phyloP scores from a whole-genome alignment of 2,113 vertebrate species.

The Myrmecobius fasciatus region DNA sequence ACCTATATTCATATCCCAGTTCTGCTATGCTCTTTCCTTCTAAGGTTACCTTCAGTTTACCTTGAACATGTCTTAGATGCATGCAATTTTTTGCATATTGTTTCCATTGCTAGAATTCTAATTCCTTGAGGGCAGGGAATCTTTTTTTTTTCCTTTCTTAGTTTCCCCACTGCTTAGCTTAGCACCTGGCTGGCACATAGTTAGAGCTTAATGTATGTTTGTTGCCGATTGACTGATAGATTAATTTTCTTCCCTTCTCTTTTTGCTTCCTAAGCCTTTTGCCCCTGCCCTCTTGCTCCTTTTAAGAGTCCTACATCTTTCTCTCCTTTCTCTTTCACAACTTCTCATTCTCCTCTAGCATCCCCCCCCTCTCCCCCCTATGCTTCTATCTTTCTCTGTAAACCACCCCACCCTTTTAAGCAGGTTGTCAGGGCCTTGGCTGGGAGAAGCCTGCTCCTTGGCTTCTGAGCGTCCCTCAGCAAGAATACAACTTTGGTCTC shows the following conservation, averaged over 20 bases:
- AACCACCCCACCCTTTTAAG: background rate
- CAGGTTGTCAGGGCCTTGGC: slow-evolving; percentile 43
- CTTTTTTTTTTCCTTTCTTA: background rate
- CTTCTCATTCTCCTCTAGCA: background rate
- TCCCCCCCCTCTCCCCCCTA: background rate
- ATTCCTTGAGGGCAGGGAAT: background rate
- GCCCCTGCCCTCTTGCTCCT: background rate
- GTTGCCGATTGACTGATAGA: background rate
- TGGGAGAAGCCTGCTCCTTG: slow-evolving; percentile 75
- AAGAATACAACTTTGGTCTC: slow-evolving; percentile 88
- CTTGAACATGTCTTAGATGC: background rate
- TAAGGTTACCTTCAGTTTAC: background rate
- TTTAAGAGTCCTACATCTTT: background rate
- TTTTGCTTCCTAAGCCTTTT: background rate
- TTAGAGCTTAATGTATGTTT: background rate
- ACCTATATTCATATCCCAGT: background rate
- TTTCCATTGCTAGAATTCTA: background rate
- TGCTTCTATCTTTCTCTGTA: background rate
- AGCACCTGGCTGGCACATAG: background rate
- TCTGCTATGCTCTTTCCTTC: background rate
- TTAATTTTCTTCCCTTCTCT: background rate
- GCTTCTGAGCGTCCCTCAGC: slow-evolving; percentile 75
- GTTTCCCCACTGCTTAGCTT: background rate
- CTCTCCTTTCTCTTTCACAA: background rate
- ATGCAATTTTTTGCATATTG: background rate